phyloP scores from a whole-genome alignment of 2,113 vertebrate species.

The Charina bottae region DNA sequence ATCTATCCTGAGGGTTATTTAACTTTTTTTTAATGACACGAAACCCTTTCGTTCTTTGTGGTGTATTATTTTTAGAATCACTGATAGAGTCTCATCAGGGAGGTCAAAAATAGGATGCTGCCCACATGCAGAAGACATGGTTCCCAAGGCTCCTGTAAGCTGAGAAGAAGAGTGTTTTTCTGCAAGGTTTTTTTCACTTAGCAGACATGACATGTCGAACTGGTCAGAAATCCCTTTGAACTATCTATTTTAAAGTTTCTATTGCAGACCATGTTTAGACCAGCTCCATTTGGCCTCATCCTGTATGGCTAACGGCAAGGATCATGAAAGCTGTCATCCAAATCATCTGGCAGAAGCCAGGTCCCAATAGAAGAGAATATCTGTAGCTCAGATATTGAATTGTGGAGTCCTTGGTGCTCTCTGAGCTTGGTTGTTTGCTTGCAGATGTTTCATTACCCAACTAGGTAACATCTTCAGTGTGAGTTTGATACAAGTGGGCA shows the following conservation, averaged over 20 bases:
- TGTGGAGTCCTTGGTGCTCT: background rate
- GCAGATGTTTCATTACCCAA: background rate
- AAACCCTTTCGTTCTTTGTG: slow-evolving; percentile 1
- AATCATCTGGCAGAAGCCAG: background rate
- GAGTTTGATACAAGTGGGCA: background rate
- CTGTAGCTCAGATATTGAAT: background rate
- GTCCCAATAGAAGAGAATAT: background rate
- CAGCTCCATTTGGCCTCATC: background rate
- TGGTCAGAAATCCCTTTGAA: background rate
- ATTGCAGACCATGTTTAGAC: background rate
- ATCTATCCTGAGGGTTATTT: slow-evolving; percentile 33
- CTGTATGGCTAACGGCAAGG: background rate
- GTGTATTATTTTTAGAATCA: slow-evolving; percentile 38
- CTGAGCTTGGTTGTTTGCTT: background rate
- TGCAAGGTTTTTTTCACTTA: background rate
- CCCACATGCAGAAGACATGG: background rate
- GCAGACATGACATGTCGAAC: background rate
- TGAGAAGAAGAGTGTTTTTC: background rate
- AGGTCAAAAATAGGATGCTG: background rate
- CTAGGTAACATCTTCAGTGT: background rate
- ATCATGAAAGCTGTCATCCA: background rate
- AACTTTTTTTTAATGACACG: slow-evolving; percentile 41
- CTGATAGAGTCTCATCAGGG: slow-evolving; percentile 32
- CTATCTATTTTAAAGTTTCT: background rate
- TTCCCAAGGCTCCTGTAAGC: background rate